Conservation (phyloP, 2,797 vertebrate genomes). For the Salmo trutta region DNA sequence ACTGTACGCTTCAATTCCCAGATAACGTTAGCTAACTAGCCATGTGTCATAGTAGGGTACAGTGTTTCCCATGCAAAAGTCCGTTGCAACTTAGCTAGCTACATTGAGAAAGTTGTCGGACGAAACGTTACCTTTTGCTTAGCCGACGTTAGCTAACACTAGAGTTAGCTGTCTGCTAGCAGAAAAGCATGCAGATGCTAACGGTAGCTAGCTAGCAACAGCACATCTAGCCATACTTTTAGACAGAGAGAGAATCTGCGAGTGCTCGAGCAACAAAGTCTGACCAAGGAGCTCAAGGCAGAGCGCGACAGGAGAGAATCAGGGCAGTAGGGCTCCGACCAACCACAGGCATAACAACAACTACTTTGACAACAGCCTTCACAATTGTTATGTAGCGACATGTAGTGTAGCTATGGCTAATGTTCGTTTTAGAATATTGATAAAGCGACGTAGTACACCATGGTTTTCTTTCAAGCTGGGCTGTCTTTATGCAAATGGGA, state of each 20-base stretch:
- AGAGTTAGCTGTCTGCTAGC: too few relatives aligned
- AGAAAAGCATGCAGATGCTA: too few relatives aligned
- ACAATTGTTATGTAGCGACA: neutral
- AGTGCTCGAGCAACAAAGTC: constrained; percentile 81
- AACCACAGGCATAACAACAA: neutral
- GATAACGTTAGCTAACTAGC: too few relatives aligned
- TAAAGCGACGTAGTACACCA: neutral
- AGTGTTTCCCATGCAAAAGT: too few relatives aligned
- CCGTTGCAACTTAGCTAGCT: too few relatives aligned
- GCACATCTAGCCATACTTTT: neutral
- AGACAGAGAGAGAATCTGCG: constrained; percentile 78
- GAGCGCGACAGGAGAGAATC: constrained; percentile 68
- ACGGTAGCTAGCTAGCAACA: neutral
- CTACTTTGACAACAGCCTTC: too few relatives aligned
- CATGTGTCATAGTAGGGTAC: too few relatives aligned
- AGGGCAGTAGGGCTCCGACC: constrained; percentile 46
- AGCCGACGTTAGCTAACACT: too few relatives aligned
- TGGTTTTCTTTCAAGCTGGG: neutral
- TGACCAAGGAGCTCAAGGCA: constrained; percentile 81
- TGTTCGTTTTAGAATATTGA: neutral
- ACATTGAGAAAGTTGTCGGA: too few relatives aligned
- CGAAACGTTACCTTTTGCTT: too few relatives aligned
- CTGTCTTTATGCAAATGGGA: neutral
- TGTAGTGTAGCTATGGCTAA: too few relatives aligned
- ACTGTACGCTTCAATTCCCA: too few relatives aligned